Percentiles rank a stretch among this genome's conserved stretches.
These are phyloP conservation scores for Zygaena filipendulae DNA, from an alignment of 2,888 invertebrate genomes.

Conservation along the genomic window DNA sequence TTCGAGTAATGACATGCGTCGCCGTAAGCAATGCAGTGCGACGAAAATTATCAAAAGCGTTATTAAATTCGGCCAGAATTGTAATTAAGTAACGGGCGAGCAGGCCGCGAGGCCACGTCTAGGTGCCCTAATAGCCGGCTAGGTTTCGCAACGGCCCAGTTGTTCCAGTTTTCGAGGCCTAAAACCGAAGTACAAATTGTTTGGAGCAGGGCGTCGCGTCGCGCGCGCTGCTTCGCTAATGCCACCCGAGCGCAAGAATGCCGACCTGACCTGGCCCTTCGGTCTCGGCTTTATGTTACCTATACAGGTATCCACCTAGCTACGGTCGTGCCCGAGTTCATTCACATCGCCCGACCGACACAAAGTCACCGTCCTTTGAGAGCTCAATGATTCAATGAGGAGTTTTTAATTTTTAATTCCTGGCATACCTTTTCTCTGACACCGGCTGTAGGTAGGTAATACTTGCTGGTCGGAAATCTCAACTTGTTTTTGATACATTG, in stretches of 20 bases:
- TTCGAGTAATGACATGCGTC: no score
- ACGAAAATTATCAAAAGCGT: constrained; percentile 40
- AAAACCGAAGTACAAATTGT: constrained; percentile 58
- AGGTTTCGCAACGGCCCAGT: constrained; percentile 38
- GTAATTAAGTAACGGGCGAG: constrained; percentile 66
- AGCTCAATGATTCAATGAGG: background rate
- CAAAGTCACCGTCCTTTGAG: no score
- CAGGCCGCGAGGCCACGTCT: constrained; percentile 41
- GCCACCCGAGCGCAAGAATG: constrained; percentile 28
- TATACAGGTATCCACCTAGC: no score
- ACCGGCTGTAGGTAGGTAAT: no score
- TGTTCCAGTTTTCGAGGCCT: constrained; percentile 46
- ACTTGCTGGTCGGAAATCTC: no score
- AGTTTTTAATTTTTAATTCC: constrained; percentile 8
- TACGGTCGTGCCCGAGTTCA: no score
- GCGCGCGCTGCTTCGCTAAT: constrained; percentile 41
- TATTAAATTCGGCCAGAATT: constrained; percentile 60
- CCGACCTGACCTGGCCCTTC: no score
- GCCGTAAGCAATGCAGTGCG: no score
- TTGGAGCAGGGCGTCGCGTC: constrained; percentile 47
- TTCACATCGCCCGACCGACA: no score
- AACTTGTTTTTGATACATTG: no score
- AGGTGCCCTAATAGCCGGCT: constrained; percentile 48
- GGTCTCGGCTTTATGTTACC: no score
- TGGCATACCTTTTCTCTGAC: no score